Conservation (phyloP, 2,888 invertebrate species). For the Pomacea canaliculata region DNA sequence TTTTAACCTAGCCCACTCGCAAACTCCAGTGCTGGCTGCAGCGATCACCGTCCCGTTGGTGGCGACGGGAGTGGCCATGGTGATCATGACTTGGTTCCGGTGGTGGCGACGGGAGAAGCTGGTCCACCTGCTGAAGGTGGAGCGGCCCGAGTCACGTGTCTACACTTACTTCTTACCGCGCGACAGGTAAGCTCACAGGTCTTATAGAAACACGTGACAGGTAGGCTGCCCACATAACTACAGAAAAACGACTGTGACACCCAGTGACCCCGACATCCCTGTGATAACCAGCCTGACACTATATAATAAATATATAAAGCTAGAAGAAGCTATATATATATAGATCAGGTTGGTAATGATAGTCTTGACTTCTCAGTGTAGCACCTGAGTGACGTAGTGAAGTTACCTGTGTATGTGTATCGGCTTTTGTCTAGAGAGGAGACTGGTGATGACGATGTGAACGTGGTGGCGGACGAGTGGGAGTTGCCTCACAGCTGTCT, state of each 20-base stretch:
- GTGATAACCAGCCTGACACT: no score
- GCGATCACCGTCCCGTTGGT: conserved; percentile 5
- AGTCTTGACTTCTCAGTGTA: no score
- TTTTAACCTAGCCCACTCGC: not conserved
- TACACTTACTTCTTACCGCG: conserved; percentile 23
- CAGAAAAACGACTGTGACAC: no score
- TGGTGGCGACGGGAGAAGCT: conserved; percentile 31
- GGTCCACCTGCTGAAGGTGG: conserved; percentile 11
- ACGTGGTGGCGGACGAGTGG: conserved; percentile 55
- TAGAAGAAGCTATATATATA: no score
- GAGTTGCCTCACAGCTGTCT: conserved; percentile 54
- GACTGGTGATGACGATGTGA: conserved; percentile 6
- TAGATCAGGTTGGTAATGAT: no score
- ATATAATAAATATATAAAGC: no score
- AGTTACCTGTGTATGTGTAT: no score
- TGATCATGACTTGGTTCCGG: conserved; percentile 9
- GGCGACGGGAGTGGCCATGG: conserved; percentile 12
- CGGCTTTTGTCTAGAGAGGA: conserved; percentile 2
- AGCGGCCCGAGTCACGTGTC: conserved; percentile 3
- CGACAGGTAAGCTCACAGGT: not conserved
- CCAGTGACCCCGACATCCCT: no score
- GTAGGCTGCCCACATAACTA: no score
- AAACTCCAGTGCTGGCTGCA: not conserved
- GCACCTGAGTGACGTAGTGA: no score
- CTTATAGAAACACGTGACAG: no score